These are phyloP conservation scores for Phalangium opilio DNA, from an alignment of 2,888 invertebrate genomes.

Conservation along the genomic window DNA sequence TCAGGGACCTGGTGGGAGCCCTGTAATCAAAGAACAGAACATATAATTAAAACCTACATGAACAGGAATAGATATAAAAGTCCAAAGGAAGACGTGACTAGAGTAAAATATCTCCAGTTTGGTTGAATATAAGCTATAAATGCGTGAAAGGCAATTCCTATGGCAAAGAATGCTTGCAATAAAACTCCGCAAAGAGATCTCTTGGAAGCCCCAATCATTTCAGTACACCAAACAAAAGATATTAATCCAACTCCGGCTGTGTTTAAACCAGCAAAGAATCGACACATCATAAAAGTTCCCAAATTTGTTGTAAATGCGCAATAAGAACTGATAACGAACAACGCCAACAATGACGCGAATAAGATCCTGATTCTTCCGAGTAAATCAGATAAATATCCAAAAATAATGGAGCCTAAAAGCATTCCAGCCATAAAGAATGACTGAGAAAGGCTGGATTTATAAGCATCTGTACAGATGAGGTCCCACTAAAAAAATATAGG, in stretches of 20 bases:
- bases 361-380: background rate
- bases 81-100: background rate
- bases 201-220: background rate
- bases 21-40: background rate
- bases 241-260: background rate
- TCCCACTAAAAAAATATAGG: background rate
- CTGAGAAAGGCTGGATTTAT: background rate
- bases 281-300: background rate
- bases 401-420: background rate
- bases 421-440: background rate
- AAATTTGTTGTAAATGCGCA: background rate
- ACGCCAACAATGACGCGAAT: background rate
- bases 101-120: background rate
- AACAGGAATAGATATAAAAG: background rate
- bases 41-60: background rate
- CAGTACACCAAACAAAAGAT: background rate
- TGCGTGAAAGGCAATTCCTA: slow-evolving; percentile 1
- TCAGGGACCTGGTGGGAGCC: no score
- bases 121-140: background rate
- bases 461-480: background rate
- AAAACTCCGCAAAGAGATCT: background rate
- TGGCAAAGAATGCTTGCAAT: background rate
- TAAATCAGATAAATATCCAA: background rate
- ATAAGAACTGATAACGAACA: background rate
- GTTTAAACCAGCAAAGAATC: background rate